Evolutionary conservation across 2,888 invertebrate genomes (phyloP), one percentile per base, ranked within the genome.

Genomic region (Stenodera caucasica): DNA sequence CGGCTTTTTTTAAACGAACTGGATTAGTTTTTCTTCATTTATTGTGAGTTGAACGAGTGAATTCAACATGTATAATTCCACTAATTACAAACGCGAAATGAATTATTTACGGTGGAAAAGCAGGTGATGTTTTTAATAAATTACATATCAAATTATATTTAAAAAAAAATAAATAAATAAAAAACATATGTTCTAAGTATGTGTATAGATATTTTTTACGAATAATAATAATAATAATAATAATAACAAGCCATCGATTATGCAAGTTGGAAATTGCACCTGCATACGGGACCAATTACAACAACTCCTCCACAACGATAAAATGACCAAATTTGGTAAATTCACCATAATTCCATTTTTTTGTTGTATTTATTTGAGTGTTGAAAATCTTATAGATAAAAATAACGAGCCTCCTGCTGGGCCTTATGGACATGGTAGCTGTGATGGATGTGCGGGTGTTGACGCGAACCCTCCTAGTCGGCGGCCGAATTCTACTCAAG

Each of bases 401-500:
- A 45, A 45, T 45, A 45, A 45, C 45, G 45, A 12, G 11, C 3
- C 45, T 45, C 45, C 45, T 45, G 45, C 45, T 45, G 45, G 45
- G 21, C 45, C 11, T 45, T 45, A 21, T 45, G 45, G 45, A 45
- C 45, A 49, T 53, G 50, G 66, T 66, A 66, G 66, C 60, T 33
- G 63, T 71, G 72, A 73, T 71, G 67, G 63, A 71, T 70, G 72
- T 71, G 73, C 72, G 73, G 73, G 73, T 73, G 73, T 71, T 73
- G 71, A 73, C 72, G 67, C 57, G 57, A 56, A 65, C 67, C 70
- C 69, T 58, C 70, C 68, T 67, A 60, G 67, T 45, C 56, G 67
- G 53, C 63, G 70, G 62, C 67, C 67, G 58, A 71, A 71, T 67
- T 70, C 69, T 69, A 66, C 64, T 67, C 72, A 69, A 64, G 64